Evolutionary conservation across 2,797 vertebrate genomes (phyloP).

Genomic region (Kryptopterus vitreolus): DNA sequence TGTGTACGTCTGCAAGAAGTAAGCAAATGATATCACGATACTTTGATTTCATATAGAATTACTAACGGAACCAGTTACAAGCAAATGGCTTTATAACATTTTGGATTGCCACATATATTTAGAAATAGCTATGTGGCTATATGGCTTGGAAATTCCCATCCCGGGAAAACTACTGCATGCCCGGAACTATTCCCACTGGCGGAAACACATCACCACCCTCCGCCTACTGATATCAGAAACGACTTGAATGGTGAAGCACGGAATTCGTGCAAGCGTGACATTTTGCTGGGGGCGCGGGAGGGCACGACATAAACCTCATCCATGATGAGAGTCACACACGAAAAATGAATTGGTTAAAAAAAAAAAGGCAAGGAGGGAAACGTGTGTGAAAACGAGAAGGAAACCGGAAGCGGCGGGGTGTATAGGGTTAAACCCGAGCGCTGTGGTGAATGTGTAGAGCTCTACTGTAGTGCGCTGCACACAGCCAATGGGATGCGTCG

Average conservation of each 20-base stretch:
- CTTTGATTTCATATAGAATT: neutral
- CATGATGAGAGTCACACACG: neutral
- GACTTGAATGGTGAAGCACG: neutral
- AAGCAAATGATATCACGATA: neutral
- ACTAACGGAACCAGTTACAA: neutral
- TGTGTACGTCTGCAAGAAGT: too few species aligned
- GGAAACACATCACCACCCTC: neutral
- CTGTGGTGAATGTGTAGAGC: constrained; percentile 54
- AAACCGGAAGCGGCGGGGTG: neutral
- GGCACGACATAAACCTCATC: too few species aligned
- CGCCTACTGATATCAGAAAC: too few species aligned
- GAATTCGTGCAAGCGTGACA: neutral
- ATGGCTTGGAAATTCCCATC: too few species aligned
- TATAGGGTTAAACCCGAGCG: constrained; percentile 26
- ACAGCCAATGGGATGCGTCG: constrained; percentile 52
- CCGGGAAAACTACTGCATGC: accelerated
- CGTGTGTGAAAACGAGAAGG: too few species aligned
- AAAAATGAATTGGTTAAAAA: neutral
- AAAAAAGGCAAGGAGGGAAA: neutral
- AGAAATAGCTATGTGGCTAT: too few species aligned
- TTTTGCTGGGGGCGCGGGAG: too few species aligned
- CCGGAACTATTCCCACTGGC: neutral
- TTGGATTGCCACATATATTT: neutral
- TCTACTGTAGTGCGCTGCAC: constrained; percentile 54
- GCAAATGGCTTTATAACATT: too few species aligned